Evolutionary conservation across 2,797 vertebrate species (phyloP).

Genomic region (Dallia pectoralis): DNA sequence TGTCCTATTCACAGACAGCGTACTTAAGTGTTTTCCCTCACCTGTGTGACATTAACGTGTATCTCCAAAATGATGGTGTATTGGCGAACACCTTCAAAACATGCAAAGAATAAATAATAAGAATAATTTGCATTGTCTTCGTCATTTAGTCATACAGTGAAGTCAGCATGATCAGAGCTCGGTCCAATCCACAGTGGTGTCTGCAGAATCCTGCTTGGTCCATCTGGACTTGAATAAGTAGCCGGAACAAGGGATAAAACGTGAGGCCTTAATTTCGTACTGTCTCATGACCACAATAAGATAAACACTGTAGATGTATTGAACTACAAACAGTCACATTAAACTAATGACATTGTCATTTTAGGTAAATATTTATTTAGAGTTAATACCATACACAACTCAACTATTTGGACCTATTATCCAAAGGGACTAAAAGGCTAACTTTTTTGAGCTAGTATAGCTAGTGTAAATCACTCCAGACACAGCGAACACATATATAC

Average conservation of each 20-base stretch:
- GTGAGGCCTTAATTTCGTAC: not conserved
- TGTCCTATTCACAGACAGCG: not conserved
- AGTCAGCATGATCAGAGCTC: not conserved
- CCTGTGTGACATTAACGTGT: not conserved
- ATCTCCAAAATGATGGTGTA: not conserved
- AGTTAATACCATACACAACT: slow-evolving; percentile 9
- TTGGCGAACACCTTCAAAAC: not conserved
- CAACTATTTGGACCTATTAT: not conserved
- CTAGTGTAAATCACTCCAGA: not conserved
- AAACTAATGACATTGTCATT: not conserved
- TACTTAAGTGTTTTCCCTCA: not conserved
- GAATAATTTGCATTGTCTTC: not conserved
- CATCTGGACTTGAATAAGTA: not conserved
- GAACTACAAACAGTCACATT: slow-evolving; percentile 1
- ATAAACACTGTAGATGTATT: not conserved
- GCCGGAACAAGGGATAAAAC: not conserved
- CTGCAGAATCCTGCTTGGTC: not conserved
- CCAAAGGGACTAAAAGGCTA: slow-evolving; percentile 5
- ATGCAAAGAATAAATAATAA: not conserved
- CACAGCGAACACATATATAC: not conserved
- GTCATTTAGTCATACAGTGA: not conserved
- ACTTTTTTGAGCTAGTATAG: slow-evolving; percentile 1
- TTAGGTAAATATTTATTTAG: slow-evolving; percentile 12
- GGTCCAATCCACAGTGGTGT: not conserved
- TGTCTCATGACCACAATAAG: not conserved